A percentile compares a stretch with the other conserved stretches of the same genome.
These are phyloP conservation scores for Embidobia sp. DNA, from an alignment of 2,888 invertebrate species.

Conservation along the genomic window DNA sequence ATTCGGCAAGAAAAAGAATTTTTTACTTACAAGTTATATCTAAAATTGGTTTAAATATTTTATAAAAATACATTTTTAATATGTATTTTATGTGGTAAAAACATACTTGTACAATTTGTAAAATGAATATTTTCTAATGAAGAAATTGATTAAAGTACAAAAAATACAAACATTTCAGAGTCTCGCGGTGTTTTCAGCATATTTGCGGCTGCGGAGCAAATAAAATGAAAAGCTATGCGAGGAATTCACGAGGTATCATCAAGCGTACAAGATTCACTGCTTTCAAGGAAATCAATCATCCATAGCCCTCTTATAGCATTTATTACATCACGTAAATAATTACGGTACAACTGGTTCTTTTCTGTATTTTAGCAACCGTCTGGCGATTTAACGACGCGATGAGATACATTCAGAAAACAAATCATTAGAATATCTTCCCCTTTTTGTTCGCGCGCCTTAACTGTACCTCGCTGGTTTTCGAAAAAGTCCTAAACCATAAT, in stretches of 20 bases:
- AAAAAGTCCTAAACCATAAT: slow-evolving; percentile 5
- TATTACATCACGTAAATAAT: slow-evolving; percentile 48
- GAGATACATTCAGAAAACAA: slow-evolving; percentile 22
- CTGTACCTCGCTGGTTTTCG: slow-evolving; percentile 21
- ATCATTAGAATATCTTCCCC: slow-evolving; percentile 24
- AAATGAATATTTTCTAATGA: no score
- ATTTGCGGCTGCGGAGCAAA: neutral
- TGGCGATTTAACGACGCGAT: slow-evolving; percentile 22
- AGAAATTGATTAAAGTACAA: neutral
- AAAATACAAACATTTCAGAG: neutral
- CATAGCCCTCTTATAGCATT: slow-evolving; percentile 34
- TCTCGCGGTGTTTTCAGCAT: neutral
- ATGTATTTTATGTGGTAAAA: no score
- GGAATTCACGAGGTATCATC: slow-evolving; percentile 32
- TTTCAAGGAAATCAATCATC: slow-evolving; percentile 55
- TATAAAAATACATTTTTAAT: no score
- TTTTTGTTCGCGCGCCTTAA: slow-evolving; percentile 17
- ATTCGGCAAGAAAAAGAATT: no score
- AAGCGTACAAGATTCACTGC: slow-evolving; percentile 53
- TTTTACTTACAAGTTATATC: no score
- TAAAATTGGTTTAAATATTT: no score
- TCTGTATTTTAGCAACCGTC: slow-evolving; percentile 22
- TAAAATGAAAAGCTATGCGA: slow-evolving; percentile 39
- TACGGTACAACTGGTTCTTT: slow-evolving; percentile 45
- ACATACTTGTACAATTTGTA: no score